Base-by-base conservation (phyloP, 2,113 vertebrate genomes). In the Chionodraco myersi region DNA sequence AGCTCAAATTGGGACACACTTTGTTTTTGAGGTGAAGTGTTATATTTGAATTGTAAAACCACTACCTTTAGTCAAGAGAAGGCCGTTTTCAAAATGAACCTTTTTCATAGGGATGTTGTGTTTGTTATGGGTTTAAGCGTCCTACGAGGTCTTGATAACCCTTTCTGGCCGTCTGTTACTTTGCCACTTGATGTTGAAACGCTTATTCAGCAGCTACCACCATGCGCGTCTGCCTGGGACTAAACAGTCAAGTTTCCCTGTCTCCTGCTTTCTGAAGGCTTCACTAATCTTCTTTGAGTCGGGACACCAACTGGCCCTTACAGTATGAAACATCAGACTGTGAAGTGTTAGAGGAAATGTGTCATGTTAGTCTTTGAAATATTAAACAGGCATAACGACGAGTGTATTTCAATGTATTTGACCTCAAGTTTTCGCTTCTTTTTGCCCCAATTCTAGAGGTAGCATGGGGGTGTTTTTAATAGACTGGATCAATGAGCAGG, bases 401-500 rank as follows among this genome's bases (percentile, higher is more conserved):
- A 83, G 58, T 77, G 65, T 88, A 71, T 86, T 91, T 86, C 74
- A 75, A 66, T 82, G 75, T 87, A 76, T 92, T 88, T 83, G 57
- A 90, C 84, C 90, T 90, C 64, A 3, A 77, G n/a, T 18, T 47
- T 26, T 30, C 5, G 70, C 63, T 60, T 34, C 56, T 26, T 79
- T 53, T 13, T 86, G 62, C 87, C 91, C 86, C 75, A 59, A 86
- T 86, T 82, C 82, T 91, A 88, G 87, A 92, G 80, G 89, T 91
- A 93, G 93, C 91, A 90, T 87, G 89, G 91, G 89, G 75, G 92
- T 64, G 82, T 87, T 89, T 79, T 79, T 67, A 79, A 80, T 88
- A 77, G 86, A 66, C 85, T 56, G 91, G 90, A 83, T 76, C 90
- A 88, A 90, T 92, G 91, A 94, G 88, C 79, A 72, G 90, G 90